Conservation (phyloP, 1,140 invertebrate species). For the Gryon sp. region DNA sequence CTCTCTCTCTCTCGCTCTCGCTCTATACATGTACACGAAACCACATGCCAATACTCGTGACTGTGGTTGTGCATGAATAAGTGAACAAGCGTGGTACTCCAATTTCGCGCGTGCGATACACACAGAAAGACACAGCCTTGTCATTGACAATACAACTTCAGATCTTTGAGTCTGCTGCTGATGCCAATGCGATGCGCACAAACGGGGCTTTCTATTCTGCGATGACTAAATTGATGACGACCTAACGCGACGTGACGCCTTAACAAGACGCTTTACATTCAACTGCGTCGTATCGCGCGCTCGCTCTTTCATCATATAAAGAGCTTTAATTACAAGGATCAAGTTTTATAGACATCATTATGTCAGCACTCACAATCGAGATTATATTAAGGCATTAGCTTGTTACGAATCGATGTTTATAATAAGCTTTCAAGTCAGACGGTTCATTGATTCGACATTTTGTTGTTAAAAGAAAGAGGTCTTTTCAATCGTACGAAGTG, state of each 20-base stretch:
- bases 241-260: conserved; percentile 44
- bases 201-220: conserved; percentile 26
- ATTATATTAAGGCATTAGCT: not conserved
- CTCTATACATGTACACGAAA: conserved; percentile 16
- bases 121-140: conserved; percentile 50
- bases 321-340: conserved; percentile 50
- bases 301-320: conserved; percentile 48
- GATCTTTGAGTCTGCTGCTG: conserved; percentile 44
- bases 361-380: not conserved
- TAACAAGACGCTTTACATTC: conserved; percentile 60
- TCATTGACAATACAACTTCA: conserved; percentile 41
- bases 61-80: conserved; percentile 56
- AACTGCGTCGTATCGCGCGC: conserved; percentile 31
- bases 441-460: too few species aligned
- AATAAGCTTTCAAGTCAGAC: too few species aligned
- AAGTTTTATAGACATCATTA: conserved; percentile 27
- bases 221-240: conserved; percentile 58
- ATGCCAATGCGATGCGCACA: conserved; percentile 6
- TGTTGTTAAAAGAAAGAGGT: too few species aligned
- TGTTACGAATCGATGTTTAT: too few species aligned
- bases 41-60: conserved; percentile 48
- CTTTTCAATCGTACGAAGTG: too few species aligned
- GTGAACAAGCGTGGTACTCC: conserved; percentile 50
- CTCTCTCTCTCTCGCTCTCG: too few species aligned
- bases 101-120: conserved; percentile 38